A percentile compares a stretch with the other conserved stretches of the same genome.
Conservation (phyloP, 1,140 invertebrate species). For the Eciton burchellii region DNA sequence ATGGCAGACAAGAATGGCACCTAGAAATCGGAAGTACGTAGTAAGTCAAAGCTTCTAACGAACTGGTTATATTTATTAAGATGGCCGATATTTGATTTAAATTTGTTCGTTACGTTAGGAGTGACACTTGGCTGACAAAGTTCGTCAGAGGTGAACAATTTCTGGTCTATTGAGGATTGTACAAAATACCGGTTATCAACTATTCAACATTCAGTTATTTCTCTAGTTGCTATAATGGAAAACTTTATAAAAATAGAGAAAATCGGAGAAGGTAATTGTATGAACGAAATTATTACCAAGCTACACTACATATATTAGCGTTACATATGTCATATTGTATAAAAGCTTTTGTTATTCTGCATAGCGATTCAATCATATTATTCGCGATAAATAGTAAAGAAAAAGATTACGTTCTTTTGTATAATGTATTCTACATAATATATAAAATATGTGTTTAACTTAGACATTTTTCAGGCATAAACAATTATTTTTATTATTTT, state of each 20-base stretch:
- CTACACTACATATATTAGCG: too few relatives aligned
- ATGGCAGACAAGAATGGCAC: background rate
- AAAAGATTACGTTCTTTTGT: too few relatives aligned
- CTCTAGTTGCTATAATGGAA: constrained; percentile 88
- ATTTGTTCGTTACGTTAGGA: constrained; percentile 77
- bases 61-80: constrained; percentile 72
- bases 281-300: background rate
- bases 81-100: constrained; percentile 82
- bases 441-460: background rate
- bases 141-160: constrained; percentile 27
- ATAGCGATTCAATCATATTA: background rate
- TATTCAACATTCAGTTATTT: background rate
- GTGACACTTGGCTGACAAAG: constrained; percentile 8
- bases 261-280: constrained; percentile 94
- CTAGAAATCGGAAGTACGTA: background rate
- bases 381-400: background rate
- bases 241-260: constrained; percentile 97
- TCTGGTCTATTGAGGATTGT: background rate
- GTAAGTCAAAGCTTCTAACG: background rate
- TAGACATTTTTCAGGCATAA: background rate
- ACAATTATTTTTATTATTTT: background rate
- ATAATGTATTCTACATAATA: too few relatives aligned
- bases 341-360: background rate
- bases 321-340: background rate
- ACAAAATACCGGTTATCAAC: too few relatives aligned